Base-by-base conservation (phyloP, 2,888 invertebrate species). In the Scelioninae gen. 2 region DNA sequence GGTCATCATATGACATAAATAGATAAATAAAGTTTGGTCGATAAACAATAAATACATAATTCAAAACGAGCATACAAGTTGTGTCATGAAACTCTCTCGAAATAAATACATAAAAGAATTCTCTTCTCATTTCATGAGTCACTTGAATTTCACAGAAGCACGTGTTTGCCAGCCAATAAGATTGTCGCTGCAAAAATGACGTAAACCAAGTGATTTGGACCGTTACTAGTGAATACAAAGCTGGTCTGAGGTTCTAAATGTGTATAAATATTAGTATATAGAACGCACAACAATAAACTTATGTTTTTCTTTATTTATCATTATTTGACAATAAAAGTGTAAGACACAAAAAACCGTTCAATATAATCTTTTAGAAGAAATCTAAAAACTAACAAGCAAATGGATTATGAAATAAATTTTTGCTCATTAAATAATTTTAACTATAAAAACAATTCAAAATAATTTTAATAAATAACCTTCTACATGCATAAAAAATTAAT, bases 121-220 rank as follows among this genome's bases (percentile, higher is more conserved):
- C 2, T 55, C 16, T 18, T n/a, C 22, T 57, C 4, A 15, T 9
- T 4, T 60, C 19, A 37, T 61, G 61, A 61, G 48, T 61, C 61
- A 61, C 11, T 37, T 19, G 10, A 48, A 48, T 48, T 61, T 48
- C 16, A 48, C 0, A 28, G 39, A 48, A 48, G 28, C 61, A 63
- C 50, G 52, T 63, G 63, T 41, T 63, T 28, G n/a, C 22, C 10
- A 11, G 19, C 41, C 52, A 63, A 63, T 63, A 39, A 50, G 41
- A 50, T 41, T 13, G 13, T 28, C 16, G 43, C n/a, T 11, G 13
- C 2, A 13, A 5, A 19, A 33, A 13, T 50, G 61, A 61, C 61
- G 52, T 52, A 52, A 63, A 18, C 25, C 28, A 50, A 39, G 41
- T 41, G 41, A 33, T 52, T 63, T 63, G 31, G 52, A 52, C 39